Evolutionary conservation across 2,888 invertebrate species (phyloP).

Genomic region (Creontiades dilutus): DNA sequence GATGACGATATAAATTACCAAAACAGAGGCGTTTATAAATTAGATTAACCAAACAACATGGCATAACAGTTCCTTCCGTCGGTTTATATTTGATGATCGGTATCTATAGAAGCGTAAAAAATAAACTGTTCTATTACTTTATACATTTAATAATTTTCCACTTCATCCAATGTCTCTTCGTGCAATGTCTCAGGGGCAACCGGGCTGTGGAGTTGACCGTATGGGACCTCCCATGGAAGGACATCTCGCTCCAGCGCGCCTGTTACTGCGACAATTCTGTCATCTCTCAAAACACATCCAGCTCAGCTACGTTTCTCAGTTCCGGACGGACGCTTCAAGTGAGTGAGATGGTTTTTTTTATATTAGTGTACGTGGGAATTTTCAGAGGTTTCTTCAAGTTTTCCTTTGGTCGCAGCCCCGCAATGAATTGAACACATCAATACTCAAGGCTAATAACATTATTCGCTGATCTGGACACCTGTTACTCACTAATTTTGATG

Average conservation of each 20-base stretch:
- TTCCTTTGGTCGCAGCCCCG: too few relatives aligned
- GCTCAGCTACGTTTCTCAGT: slow-evolving; percentile 84
- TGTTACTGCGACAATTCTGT: slow-evolving; percentile 89
- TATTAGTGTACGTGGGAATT: too few relatives aligned
- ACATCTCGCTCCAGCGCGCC: slow-evolving; percentile 83
- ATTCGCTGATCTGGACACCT: too few relatives aligned
- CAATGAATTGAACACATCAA: too few relatives aligned
- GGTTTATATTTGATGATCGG: too few relatives aligned
- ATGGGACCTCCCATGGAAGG: slow-evolving; percentile 87
- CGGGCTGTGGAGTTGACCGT: slow-evolving; percentile 81
- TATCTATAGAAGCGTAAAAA: background rate
- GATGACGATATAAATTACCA: too few relatives aligned
- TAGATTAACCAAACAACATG: too few relatives aligned
- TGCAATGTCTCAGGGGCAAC: slow-evolving; percentile 50
- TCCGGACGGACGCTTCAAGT: slow-evolving; percentile 86
- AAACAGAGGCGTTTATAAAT: too few relatives aligned
- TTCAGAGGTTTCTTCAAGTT: too few relatives aligned
- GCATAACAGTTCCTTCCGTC: too few relatives aligned
- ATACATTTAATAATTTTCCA: background rate
- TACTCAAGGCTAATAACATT: too few relatives aligned
- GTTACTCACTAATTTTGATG: too few relatives aligned
- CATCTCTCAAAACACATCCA: slow-evolving; percentile 78
- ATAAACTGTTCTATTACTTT: background rate
- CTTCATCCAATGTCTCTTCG: background rate
- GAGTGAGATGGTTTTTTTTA: background rate